Evolutionary conservation across 2,113 vertebrate genomes (phyloP), one percentile per base, ranked within the genome.

Genomic region (Corydoras maculifer): DNA sequence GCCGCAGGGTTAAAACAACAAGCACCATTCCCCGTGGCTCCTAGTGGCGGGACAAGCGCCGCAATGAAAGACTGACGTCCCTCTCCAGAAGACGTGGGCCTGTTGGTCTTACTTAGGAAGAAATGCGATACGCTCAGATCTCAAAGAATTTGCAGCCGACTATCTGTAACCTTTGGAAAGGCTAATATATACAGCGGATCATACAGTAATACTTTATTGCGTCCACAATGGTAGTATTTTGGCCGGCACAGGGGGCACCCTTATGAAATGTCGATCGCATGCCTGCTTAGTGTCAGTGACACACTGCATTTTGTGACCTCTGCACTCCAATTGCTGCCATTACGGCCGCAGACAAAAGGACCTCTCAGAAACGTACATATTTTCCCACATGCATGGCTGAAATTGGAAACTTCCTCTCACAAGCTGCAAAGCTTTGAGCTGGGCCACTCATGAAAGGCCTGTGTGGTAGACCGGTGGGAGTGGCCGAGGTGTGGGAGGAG

Each of bases 361-460:
- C 79, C 84, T 89, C 90, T 89, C 83, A 81, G 86, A 82, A 80
- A 80, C 81, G 77, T 85, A 85, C 83, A 82, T 86, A 79, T 87
- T 88, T 89, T 86, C 88, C 87, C 89, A 89, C 84, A 83, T 81
- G 85, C 86, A 87, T 86, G 84, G 81, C 80, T 81, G 87, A 88
- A 83, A 86, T 84, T 82, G 86, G 88, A 90, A 88, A 88, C 86
- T 85, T 90, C 88, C 87, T 86, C 85, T 83, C 79, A 77, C 85
- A 85, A 83, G 81, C 85, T 83, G 84, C 84, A 79, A 87, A 87
- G 84, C 83, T 87, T 74, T 83, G 86, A 83, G 85, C 76, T 75
- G 82, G 84, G 53, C 53, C 87, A 86, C 84, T 87, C 84, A 89
- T 84, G 83, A 87, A 86, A 87, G 83, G 73, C 85, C 84, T 79